Percentiles rank a stretch among this genome's conserved stretches.
Evolutionary conservation across 2,888 invertebrate genomes (phyloP).

Genomic region (Gisinianus flammeolus): DNA sequence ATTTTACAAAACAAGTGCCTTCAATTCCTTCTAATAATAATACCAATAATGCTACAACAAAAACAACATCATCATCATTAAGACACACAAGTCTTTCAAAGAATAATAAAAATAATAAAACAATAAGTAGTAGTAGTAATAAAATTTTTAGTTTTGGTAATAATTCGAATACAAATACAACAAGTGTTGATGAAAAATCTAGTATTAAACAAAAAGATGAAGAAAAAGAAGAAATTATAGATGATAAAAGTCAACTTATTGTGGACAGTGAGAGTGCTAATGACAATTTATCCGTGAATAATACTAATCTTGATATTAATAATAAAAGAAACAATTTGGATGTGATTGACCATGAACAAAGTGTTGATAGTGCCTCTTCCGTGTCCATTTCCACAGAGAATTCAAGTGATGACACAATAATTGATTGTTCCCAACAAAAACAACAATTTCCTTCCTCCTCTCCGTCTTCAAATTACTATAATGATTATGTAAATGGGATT

Average conservation of each 20-base stretch:
- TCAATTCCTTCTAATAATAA: neutral
- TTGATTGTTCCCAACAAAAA: constrained; percentile 28
- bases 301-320: neutral
- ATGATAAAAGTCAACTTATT: no score
- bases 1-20: neutral
- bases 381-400: constrained; percentile 12
- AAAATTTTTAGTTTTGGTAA: neutral
- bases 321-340: no score
- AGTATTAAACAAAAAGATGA: no score
- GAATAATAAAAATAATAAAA: neutral
- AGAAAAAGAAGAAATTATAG: no score
- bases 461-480: no score
- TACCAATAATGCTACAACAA: no score
- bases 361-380: constrained; percentile 6
- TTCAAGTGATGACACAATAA: constrained; percentile 39
- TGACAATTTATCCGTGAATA: no score
- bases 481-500: neutral
- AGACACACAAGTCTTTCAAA: neutral
- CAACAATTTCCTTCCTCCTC: neutral
- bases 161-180: neutral
- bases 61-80: neutral
- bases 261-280: no score
- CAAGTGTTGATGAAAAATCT: neutral
- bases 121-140: neutral
- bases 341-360: no score